Base-by-base conservation (phyloP, 2,888 invertebrate genomes). In the Orthosia cruda region DNA sequence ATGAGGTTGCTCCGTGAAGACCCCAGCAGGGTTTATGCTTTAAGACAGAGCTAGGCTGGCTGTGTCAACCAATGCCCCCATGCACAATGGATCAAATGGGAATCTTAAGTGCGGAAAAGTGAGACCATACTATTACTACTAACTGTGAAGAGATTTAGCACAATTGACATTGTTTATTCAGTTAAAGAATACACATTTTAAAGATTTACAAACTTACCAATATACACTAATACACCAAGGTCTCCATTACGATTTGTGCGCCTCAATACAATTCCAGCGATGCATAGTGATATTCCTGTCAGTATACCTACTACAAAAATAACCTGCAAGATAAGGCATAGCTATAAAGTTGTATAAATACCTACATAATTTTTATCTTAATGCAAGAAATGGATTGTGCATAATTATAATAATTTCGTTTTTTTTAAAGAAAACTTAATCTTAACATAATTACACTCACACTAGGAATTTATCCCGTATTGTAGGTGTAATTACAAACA, bases 261-360 rank as follows among this genome's bases (percentile, higher is more conserved):
- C 81, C 97, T 95, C 77, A 98, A 90, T 18, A 97, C 97, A 86
- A 97, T 97, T 49, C 97, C 98, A 77, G 98, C 98, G 86, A 98
- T 97, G 84, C 97, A 97, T 82, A 98, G 92, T 55, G 97, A 97
- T 82, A 97, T 97, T 71, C 98, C 98, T 61, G 97, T 97, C 83
- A 98, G 92, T 87, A 98, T 97, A 62, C 97, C 97, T 89, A 97
- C 97, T 72, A 97, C 97, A 94, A 97, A 98, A 89, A 97, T 97
- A 84, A 98, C 97, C 97, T 97, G 94, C 75, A 96, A 95, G 23
- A 68, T 57, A 80, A 67, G 13, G 12, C 3, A 26, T 16, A 52
- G 26, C 32, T 57, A 62, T 62, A 50, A 49, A 68, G 20, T n/a
- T 9, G 32, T 52, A 52, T 47, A 69, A 47, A 65, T 45, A 45